These are phyloP conservation scores for Drosophila elegans DNA, from an alignment of 1,140 invertebrate genomes.

Conservation along the genomic window DNA sequence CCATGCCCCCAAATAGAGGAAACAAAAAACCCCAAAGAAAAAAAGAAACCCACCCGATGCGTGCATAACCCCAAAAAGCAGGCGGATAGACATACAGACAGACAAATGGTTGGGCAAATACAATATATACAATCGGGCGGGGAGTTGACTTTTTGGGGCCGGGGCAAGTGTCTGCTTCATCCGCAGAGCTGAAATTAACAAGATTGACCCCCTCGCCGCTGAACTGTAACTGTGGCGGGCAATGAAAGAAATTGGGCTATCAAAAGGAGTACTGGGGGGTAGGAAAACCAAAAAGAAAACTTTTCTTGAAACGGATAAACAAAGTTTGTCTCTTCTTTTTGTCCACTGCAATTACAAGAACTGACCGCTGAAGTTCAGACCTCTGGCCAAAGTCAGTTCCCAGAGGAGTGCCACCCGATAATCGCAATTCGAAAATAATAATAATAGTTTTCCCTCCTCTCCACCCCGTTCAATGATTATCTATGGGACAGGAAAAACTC, in stretches of 20 bases:
- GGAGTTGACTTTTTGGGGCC: slow-evolving; percentile 7
- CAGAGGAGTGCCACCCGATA: slow-evolving; percentile 24
- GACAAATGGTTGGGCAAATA: slow-evolving; percentile 46
- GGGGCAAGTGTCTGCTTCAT: slow-evolving; percentile 30
- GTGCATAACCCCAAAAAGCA: slow-evolving; percentile 56
- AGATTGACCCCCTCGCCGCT: slow-evolving; percentile 63
- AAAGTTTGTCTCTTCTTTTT: slow-evolving; percentile 61
- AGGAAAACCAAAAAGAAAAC: slow-evolving; percentile 19
- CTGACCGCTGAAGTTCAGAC: slow-evolving; percentile 12
- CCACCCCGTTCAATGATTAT: slow-evolving; percentile 56
- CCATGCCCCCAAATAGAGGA: not conserved
- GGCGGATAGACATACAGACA: slow-evolving; percentile 28
- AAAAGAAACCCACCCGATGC: slow-evolving; percentile 27
- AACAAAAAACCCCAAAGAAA: slow-evolving; percentile 5
- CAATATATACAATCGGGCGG: slow-evolving; percentile 55
- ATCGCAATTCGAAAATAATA: slow-evolving; percentile 80
- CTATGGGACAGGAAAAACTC: slow-evolving; percentile 51
- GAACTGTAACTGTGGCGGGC: slow-evolving; percentile 35
- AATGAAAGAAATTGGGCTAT: slow-evolving; percentile 80
- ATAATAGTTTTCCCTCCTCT: slow-evolving; percentile 51
- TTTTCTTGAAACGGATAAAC: slow-evolving; percentile 28
- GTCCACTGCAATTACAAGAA: slow-evolving; percentile 59
- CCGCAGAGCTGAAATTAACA: slow-evolving; percentile 69
- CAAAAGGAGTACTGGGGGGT: slow-evolving; percentile 17
- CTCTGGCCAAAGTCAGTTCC: not conserved